phyloP scores from a whole-genome alignment of 2,888 invertebrate species.

The Tenthredo livida region DNA sequence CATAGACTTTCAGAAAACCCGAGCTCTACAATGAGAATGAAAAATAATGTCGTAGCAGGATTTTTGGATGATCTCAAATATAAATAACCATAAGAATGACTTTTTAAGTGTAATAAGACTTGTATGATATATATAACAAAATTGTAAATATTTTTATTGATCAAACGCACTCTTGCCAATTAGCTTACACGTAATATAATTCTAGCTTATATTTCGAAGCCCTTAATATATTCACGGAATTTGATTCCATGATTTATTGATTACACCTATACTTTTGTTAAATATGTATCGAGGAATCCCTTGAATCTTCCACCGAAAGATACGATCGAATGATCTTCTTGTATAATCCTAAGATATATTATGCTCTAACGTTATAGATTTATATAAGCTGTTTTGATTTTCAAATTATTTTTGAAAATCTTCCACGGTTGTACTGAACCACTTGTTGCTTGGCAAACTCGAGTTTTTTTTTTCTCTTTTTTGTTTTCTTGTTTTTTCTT shows the following conservation, averaged over 20 bases:
- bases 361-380: slow-evolving; percentile 25
- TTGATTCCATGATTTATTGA: neutral
- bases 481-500: neutral
- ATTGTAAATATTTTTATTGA: slow-evolving; percentile 40
- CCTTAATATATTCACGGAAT: neutral
- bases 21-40: neutral
- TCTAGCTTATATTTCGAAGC: neutral
- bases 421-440: neutral
- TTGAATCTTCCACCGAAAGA: slow-evolving; percentile 20
- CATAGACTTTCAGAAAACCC: no score
- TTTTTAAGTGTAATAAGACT: slow-evolving; percentile 31
- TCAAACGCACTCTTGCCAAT: slow-evolving; percentile 40
- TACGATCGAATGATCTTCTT: slow-evolving; percentile 8
- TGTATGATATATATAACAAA: slow-evolving; percentile 45
- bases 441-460: slow-evolving; percentile 7
- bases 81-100: slow-evolving; percentile 16
- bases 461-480: neutral
- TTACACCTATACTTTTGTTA: slow-evolving; percentile 3
- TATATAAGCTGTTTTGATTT: slow-evolving; percentile 24
- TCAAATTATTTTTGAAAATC: neutral
- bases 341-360: slow-evolving; percentile 10
- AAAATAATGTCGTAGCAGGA: slow-evolving; percentile 23
- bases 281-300: neutral
- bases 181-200: slow-evolving; percentile 17
- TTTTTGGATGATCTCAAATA: slow-evolving; percentile 41